Base-by-base conservation (phyloP, 2,797 vertebrate genomes). In the Crotalus adamanteus region DNA sequence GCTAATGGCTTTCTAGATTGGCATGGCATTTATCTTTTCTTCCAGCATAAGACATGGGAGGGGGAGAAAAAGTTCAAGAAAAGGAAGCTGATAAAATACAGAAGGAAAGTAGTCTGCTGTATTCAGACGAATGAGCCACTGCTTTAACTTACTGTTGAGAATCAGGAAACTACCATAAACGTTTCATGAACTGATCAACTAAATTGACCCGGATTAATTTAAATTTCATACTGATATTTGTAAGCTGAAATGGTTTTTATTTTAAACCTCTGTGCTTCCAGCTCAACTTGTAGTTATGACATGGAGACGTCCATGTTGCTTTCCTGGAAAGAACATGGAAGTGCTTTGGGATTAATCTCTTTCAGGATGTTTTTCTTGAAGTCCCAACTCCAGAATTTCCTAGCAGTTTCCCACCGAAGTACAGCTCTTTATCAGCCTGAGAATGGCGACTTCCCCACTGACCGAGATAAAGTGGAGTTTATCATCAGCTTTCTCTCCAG, bases 161-260 rank as follows among this genome's bases (percentile, higher is more conserved):
- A 87, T 53, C 91, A 55, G 51, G 90, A 18, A 91, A 3, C 86
- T 94, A 63, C 1, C 2, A 25, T 18, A 55, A 87, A 78, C 87
- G 87, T 60, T 89, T 90, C 94, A 93, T 87, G 91, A 87, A 60
- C 56, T 90, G 5, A 1, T 31, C 93, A 18, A 31, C 86, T 59
- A 92, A 31, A 94, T 91, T 93, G 86, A 90, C 8, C 7, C 92
- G 93, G 61, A 91, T 86, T 25, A 88, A 92, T 2, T 11, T 90
- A 26, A 28, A 37, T 88, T 1, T 88, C 65, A 73, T 63, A 51
- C 13, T 73, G 18, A 89, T 90, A 89, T 85, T 18, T 42, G 47
- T 26, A 31, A 3, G 26, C 0, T 85, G 69, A 91, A 92, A 90
- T 89, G 90, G 13, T 6, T 69, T 16, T 69, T 69, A 4, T 57